phyloP scores from a whole-genome alignment of 2,797 vertebrate species.

The Chelmon rostratus region DNA sequence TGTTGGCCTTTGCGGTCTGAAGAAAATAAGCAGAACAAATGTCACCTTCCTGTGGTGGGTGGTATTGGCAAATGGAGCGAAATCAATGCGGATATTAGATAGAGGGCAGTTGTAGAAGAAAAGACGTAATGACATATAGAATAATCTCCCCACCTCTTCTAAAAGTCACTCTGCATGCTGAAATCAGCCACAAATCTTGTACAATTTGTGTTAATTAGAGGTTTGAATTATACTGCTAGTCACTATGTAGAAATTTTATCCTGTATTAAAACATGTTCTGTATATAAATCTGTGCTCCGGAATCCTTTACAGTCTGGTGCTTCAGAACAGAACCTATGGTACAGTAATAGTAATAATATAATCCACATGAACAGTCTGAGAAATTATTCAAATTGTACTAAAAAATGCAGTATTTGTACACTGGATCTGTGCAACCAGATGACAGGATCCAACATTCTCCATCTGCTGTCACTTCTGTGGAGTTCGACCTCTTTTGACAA shows the following conservation, averaged over 20 bases:
- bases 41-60: slow-evolving; percentile 53
- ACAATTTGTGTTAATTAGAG: not conserved
- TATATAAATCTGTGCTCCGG: not conserved
- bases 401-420: not conserved
- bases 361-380: no score
- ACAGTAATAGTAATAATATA: not conserved
- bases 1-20: slow-evolving; percentile 49
- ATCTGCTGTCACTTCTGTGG: no score
- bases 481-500: no score
- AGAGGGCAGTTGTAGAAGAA: slow-evolving; percentile 42
- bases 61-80: slow-evolving; percentile 49
- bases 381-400: not conserved
- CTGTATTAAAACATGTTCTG: not conserved
- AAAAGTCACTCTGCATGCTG: slow-evolving; percentile 16
- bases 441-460: no score
- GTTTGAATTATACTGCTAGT: slow-evolving; percentile 6
- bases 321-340: not conserved
- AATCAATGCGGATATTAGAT: slow-evolving; percentile 61
- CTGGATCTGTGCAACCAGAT: no score
- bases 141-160: slow-evolving; percentile 27
- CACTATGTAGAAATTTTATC: not conserved
- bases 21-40: slow-evolving; percentile 58
- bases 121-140: slow-evolving; percentile 25
- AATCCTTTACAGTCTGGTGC: not conserved
- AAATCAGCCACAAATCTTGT: not conserved